Base-by-base conservation (phyloP, 1,140 invertebrate species). In the Zaprionus ghesquierei region DNA sequence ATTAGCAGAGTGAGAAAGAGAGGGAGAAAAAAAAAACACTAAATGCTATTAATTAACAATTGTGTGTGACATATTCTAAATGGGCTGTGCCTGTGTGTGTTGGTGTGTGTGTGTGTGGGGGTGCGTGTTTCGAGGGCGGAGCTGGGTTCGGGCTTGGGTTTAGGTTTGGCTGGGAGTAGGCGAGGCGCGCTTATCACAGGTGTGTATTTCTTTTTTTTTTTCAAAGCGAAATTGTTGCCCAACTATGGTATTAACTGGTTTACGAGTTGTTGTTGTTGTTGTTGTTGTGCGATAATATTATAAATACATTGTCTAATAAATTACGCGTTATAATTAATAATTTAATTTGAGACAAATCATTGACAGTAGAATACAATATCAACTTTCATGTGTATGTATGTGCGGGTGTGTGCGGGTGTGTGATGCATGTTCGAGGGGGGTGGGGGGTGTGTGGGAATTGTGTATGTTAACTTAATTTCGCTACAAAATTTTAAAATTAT, bases 261-360 rank as follows among this genome's bases (percentile, higher is more conserved):
- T 12, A 51, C 10, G 56, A 15, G 29, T 51, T 55, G 15, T 65
- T 58, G 20, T 49, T 69, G n/a, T n/a, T n/a, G n/a, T n/a, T n/a
- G n/a, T n/a, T n/a, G n/a, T n/a, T n/a, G n/a, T n/a, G 49, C 61
- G 65, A 15, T 62, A 22, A 31, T 22, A 31, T 62, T 53, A 73
- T 51, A 69, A 51, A 72, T 78, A 72, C 25, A 87, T 61, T 58
- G 62, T 68, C 66, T 72, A 87, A 82, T 74, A 69, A 73, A 50
- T 66, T 61, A 69, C 18, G 41, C 12, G 56, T 51, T 70, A 63
- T 55, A 15, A 27, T 62, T 66, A 61, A 78, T 69, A 79, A 72
- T 66, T 63, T 49, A 72, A 91, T 87, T 79, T 93, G 93, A 69
- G 70, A 86, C 60, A 73, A 66, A 66, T 54, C 53, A 64, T 74